Evolutionary conservation across 30 jellyfish, hydroid and myxozoan genomes (phyloP), one percentile per base, ranked within the genome.

Genomic region (Pseudorhiza aurosa): DNA sequence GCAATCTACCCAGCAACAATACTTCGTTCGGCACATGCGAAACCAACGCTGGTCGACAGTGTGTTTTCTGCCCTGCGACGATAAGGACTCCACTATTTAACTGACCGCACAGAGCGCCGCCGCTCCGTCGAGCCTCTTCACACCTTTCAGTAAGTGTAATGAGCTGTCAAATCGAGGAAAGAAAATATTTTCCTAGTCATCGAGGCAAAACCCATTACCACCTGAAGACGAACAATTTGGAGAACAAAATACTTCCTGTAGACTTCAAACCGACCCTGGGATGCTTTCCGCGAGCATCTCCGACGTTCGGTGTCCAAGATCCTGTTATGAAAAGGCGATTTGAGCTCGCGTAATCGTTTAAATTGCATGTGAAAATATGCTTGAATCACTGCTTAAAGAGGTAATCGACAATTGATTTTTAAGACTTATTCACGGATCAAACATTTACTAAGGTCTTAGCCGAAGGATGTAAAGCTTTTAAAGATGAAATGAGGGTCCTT

Each of bases 51-150:
- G 47, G 42, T 35, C 60, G 21, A 32, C n/a, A 29, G 46, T 63
- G n/a, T n/a, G 75, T 21, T 60, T 78, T 78, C 25, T 40, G 26
- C 90, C 4, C 78, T 28, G 39, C 46, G 9, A 30, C 36, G 91
- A 80, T 80, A 44, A n/a, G 83, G 82, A 80, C 49, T 72, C 64
- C 40, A 43, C 62, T 47, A 53, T 50, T 78, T 64, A 62, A 46
- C 82, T 50, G 77, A 65, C 91, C 91, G 84, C 91, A 80, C 84
- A 80, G 78, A 80, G 57, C 35, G 84, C 84, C 91, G 91, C n/a
- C n/a, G 58, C 91, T 64, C 28, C 46, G 91, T 11, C 42, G 50
- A 65, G 69, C 94, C 94, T 68, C 87, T 68, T 82, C 87, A 82
- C 94, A 82, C 87, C 94, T 82, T 68, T 55, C 81, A 82, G 64